Conservation (phyloP, 2,113 vertebrate species). For the Phycodurus eques region DNA sequence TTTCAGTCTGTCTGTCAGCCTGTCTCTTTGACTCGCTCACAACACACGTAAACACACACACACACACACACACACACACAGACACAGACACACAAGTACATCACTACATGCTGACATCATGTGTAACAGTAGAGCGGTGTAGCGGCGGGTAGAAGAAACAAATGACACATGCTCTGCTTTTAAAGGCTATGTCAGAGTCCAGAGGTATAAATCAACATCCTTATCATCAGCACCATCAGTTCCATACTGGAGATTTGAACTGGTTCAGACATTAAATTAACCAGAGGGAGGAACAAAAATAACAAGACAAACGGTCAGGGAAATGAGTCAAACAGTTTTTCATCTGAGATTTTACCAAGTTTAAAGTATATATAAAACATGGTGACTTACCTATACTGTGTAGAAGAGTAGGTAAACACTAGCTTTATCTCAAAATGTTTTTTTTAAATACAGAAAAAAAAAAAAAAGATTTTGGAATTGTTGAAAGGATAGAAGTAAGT, state of each 20-base stretch:
- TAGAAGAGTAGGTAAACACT: too few relatives aligned
- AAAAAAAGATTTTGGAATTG: too few relatives aligned
- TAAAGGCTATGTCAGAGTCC: constrained; percentile 48
- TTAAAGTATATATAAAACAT: background rate
- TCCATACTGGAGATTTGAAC: constrained; percentile 21
- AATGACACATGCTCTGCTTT: constrained; percentile 61
- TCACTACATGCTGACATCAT: constrained; percentile 70
- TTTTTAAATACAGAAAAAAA: too few relatives aligned
- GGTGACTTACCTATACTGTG: too few relatives aligned
- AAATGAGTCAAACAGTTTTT: too few relatives aligned
- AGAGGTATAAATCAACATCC: too few relatives aligned
- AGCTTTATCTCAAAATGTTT: too few relatives aligned
- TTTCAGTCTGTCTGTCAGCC: constrained; percentile 51
- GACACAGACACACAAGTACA: constrained; percentile 37
- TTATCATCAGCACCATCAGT: background rate
- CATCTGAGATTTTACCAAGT: background rate
- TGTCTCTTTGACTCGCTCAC: constrained; percentile 27
- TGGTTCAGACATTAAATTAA: background rate
- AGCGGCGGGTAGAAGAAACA: constrained; percentile 62
- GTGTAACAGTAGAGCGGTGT: constrained; percentile 56
- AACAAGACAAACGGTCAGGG: too few relatives aligned
- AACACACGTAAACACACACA: constrained; percentile 11
- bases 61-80: constrained; percentile 15
- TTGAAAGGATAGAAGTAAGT: too few relatives aligned
- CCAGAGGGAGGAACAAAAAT: background rate